phyloP scores from a whole-genome alignment of 2,113 vertebrate species.

The Gadus chalcogrammus region DNA sequence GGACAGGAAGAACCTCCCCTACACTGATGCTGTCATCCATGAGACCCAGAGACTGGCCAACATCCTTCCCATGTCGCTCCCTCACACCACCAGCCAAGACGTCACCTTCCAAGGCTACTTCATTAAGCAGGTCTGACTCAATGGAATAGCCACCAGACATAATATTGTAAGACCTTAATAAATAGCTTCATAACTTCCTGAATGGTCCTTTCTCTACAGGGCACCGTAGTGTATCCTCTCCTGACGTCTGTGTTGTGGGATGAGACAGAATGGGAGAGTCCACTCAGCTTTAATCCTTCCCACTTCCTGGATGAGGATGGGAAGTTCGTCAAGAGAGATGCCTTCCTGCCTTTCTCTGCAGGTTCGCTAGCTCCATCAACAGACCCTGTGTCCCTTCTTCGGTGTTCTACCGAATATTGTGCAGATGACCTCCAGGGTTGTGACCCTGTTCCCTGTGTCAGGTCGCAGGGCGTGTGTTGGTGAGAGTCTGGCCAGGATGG shows the following conservation, averaged over 20 bases:
- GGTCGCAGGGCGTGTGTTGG: constrained; percentile 70
- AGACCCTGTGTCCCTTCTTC: too few relatives aligned
- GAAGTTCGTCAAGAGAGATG: constrained; percentile 67
- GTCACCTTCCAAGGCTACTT: constrained; percentile 41
- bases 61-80: constrained; percentile 21
- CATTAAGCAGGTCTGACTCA: constrained; percentile 44
- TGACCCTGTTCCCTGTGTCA: constrained; percentile 24
- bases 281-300: constrained; percentile 62
- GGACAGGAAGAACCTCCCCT: constrained; percentile 58
- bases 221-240: constrained; percentile 66
- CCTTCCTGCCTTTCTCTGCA: constrained; percentile 74
- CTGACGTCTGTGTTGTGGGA: constrained; percentile 69
- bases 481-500: constrained; percentile 76
- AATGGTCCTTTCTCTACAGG: constrained; percentile 42
- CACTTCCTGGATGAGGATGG: constrained; percentile 71
- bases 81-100: constrained; percentile 34
- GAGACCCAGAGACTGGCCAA: constrained; percentile 46
- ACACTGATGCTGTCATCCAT: constrained; percentile 51
- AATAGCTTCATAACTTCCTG: not conserved
- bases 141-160: not conserved
- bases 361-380: constrained; percentile 41
- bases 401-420: not conserved
- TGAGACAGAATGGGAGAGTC: constrained; percentile 69
- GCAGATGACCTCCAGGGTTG: not conserved
- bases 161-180: not conserved